These are phyloP conservation scores for Epistrophe grossulariae DNA, from an alignment of 2,888 invertebrate species.

Conservation along the genomic window DNA sequence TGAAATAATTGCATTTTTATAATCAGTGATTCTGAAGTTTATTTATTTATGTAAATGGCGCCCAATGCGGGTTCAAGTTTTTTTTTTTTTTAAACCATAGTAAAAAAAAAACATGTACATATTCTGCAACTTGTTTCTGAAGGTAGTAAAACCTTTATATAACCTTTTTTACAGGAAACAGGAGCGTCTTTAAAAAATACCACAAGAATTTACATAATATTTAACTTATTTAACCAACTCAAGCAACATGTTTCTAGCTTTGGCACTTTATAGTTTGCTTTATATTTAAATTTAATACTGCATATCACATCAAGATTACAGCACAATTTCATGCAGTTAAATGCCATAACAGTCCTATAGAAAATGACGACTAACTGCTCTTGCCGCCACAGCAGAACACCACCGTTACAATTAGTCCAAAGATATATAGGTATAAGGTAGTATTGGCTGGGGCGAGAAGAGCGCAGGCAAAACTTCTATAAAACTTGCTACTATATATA, in stretches of 20 bases:
- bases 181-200: slow-evolving; percentile 34
- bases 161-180: not conserved
- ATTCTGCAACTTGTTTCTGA: not conserved
- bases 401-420: slow-evolving; percentile 49
- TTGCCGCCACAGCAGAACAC: slow-evolving; percentile 3
- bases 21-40: not conserved
- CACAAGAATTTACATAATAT: not conserved
- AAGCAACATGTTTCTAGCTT: slow-evolving; percentile 40
- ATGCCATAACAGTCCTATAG: slow-evolving; percentile 52
- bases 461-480: slow-evolving; percentile 3
- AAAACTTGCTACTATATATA: slow-evolving; percentile 16
- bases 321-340: slow-evolving; percentile 56
- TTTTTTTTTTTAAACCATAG: not conserved
- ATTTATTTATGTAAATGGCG: slow-evolving; percentile 4
- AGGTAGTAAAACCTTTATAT: slow-evolving; percentile 7
- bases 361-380: slow-evolving; percentile 27
- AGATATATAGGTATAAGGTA: not conserved
- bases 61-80: slow-evolving; percentile 9
- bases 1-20: not conserved
- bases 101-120: not conserved
- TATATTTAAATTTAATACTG: slow-evolving; percentile 59
- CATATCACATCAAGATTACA: slow-evolving; percentile 45
- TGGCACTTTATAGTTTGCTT: slow-evolving; percentile 53
- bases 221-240: not conserved
- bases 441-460: not conserved